phyloP scores from a whole-genome alignment of 2,113 vertebrate species.

The Anolis carolinensis region DNA sequence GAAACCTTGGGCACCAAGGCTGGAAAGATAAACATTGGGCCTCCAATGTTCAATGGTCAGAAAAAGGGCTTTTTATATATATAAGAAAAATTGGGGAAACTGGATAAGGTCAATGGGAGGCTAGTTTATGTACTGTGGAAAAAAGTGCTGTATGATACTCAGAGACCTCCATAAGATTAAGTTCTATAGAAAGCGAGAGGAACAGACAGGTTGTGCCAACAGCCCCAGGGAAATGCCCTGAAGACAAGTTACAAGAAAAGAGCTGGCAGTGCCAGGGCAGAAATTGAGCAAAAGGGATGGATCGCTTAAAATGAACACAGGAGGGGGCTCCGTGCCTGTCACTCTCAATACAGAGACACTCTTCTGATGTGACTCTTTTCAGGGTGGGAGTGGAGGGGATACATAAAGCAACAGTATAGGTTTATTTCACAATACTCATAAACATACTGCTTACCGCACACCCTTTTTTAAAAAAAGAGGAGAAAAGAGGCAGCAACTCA shows the following conservation, averaged over 20 bases:
- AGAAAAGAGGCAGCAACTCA: background rate
- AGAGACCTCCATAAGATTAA: background rate
- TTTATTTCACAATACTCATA: slow-evolving; percentile 49
- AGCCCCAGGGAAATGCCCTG: background rate
- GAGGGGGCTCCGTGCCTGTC: slow-evolving; percentile 36
- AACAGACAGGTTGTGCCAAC: slow-evolving; percentile 35
- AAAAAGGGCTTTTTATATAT: too few relatives aligned
- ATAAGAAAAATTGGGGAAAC: background rate
- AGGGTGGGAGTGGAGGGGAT: background rate
- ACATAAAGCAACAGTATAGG: slow-evolving; percentile 59
- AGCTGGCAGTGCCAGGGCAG: slow-evolving; percentile 38
- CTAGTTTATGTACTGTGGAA: background rate
- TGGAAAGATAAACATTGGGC: too few relatives aligned
- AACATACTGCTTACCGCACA: slow-evolving; percentile 32
- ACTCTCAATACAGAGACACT: slow-evolving; percentile 48
- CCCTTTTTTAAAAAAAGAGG: slow-evolving; percentile 21
- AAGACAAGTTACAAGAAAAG: slow-evolving; percentile 26
- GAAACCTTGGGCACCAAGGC: too few relatives aligned
- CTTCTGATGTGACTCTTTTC: slow-evolving; percentile 51
- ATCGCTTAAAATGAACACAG: slow-evolving; percentile 42
- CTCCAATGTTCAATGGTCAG: too few relatives aligned
- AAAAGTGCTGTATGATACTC: background rate
- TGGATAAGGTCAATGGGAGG: background rate
- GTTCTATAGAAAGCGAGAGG: background rate
- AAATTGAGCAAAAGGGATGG: slow-evolving; percentile 37